Evolutionary conservation across 2,797 vertebrate genomes (phyloP), one percentile per base, ranked within the genome.

Genomic region (Gymnoscopelus braueri): DNA sequence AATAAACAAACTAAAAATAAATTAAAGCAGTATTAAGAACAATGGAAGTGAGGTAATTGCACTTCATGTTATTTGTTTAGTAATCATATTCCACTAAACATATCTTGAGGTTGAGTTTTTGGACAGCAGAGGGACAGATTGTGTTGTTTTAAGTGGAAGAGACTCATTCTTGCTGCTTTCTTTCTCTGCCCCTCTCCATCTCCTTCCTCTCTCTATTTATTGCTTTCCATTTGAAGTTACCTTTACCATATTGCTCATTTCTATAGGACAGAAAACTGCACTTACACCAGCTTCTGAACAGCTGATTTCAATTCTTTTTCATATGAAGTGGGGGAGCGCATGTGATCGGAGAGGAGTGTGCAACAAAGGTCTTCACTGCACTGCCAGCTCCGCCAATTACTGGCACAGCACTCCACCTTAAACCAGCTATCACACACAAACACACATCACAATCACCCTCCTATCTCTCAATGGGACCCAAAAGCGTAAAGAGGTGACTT

Each of bases 271-370:
- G 79, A 89, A 91, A 94, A 92, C 90, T 90, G 91, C 84, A 78
- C 93, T 94, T 81, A 86, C 87, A 91, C 93, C 92, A 88, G 90
- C 92, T 75, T 89, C 91, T 71, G 82, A 93, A 88, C 93, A 93
- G 92, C 90, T 92, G 92, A 94, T 95, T 95, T 95, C 91, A 92
- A 95, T 94, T 93, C 93, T 85, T 87, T 84, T 77, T 90, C 90
- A 92, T 94, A 88, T 92, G 83, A 90, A 87, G 89, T 85, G 89
- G 89, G 84, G 86, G 91, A 75, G 80, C 84, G 83, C 71, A 90
- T 84, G 81, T 88, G 88, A 91, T 84, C 75, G 76, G 72, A 89
- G 78, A 77, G 66, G 70, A 84, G 84, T 71, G 82, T 75, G 82
- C 67, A 74, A 78, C 85, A 83, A 87, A 90, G 88, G 86, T 89